A percentile compares a stretch with the other conserved stretches of the same genome.
Conservation (phyloP, 1,140 invertebrate species). For the Drosophila willistoni region DNA sequence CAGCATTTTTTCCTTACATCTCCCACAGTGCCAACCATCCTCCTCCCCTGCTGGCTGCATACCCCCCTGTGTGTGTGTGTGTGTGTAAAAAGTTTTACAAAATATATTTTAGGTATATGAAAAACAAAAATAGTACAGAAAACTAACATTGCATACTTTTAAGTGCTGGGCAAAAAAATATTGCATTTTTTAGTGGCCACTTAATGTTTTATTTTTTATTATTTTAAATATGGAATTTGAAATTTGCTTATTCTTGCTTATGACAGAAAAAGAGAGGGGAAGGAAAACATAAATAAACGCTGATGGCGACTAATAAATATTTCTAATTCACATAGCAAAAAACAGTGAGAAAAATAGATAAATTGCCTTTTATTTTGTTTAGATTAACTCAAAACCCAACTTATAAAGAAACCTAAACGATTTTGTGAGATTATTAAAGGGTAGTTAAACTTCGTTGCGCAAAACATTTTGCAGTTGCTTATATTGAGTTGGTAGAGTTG, state of each 20-base stretch:
- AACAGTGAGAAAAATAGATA: too few relatives aligned
- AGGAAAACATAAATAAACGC: too few relatives aligned
- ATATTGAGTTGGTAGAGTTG: background rate
- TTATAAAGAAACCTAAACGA: too few relatives aligned
- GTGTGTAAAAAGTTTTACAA: slow-evolving; percentile 39
- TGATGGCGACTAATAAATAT: too few relatives aligned
- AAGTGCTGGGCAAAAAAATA: slow-evolving; percentile 60
- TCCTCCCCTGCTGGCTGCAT: too few relatives aligned
- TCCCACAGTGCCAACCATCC: background rate
- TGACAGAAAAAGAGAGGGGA: background rate
- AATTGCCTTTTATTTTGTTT: too few relatives aligned
- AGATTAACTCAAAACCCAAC: too few relatives aligned
- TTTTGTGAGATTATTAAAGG: background rate
- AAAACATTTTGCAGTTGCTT: background rate
- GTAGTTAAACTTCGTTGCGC: background rate
- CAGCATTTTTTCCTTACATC: slow-evolving; percentile 44
- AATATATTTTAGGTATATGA: slow-evolving; percentile 27
- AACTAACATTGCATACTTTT: slow-evolving; percentile 69
- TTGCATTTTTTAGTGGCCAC: slow-evolving; percentile 66
- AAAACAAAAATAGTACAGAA: slow-evolving; percentile 7
- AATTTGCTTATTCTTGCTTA: background rate
- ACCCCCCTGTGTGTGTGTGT: slow-evolving; percentile 9
- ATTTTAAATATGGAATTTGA: slow-evolving; percentile 1
- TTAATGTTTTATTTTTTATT: slow-evolving; percentile 26
- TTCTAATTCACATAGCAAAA: too few relatives aligned